These are phyloP conservation scores for Dryadula phaetusa DNA, from an alignment of 2,888 invertebrate genomes.

Conservation along the genomic window DNA sequence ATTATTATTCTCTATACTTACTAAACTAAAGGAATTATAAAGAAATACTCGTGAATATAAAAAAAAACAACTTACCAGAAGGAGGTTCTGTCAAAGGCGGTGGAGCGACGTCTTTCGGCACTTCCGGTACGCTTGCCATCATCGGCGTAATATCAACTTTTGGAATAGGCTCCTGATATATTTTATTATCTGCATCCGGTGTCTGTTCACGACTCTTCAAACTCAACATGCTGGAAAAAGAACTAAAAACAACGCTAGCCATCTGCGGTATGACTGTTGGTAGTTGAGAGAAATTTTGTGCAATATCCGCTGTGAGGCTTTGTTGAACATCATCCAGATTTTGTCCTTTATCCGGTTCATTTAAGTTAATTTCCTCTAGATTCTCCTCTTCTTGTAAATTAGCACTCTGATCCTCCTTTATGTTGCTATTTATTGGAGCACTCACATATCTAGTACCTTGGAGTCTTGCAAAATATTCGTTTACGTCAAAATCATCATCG, in stretches of 20 bases:
- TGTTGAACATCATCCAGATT: slow-evolving; percentile 57
- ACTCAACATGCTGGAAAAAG: slow-evolving; percentile 82
- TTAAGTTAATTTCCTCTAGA: slow-evolving; percentile 72
- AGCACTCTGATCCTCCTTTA: slow-evolving; percentile 78
- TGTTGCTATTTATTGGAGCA: slow-evolving; percentile 68
- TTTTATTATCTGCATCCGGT: slow-evolving; percentile 57
- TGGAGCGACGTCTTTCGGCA: slow-evolving; percentile 59
- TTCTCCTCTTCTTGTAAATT: slow-evolving; percentile 78
- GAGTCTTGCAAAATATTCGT: slow-evolving; percentile 77
- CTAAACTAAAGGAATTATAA: not conserved
- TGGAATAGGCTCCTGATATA: slow-evolving; percentile 50
- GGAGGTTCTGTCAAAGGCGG: slow-evolving; percentile 69
- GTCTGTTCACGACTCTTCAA: slow-evolving; percentile 70
- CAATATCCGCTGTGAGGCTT: slow-evolving; percentile 77
- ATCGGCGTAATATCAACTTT: slow-evolving; percentile 35
- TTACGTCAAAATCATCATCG: slow-evolving; percentile 79
- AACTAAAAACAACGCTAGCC: slow-evolving; percentile 86
- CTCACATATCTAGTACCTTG: slow-evolving; percentile 77
- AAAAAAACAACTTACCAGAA: slow-evolving; percentile 59
- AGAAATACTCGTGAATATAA: too few species aligned
- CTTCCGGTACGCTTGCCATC: slow-evolving; percentile 56
- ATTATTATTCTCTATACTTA: not conserved
- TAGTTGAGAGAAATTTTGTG: slow-evolving; percentile 83
- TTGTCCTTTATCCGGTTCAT: slow-evolving; percentile 60
- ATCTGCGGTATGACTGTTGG: slow-evolving; percentile 85